Base-by-base conservation (phyloP, 92 coral and sea anemone species). In the Parazoanthus atlanticus region DNA sequence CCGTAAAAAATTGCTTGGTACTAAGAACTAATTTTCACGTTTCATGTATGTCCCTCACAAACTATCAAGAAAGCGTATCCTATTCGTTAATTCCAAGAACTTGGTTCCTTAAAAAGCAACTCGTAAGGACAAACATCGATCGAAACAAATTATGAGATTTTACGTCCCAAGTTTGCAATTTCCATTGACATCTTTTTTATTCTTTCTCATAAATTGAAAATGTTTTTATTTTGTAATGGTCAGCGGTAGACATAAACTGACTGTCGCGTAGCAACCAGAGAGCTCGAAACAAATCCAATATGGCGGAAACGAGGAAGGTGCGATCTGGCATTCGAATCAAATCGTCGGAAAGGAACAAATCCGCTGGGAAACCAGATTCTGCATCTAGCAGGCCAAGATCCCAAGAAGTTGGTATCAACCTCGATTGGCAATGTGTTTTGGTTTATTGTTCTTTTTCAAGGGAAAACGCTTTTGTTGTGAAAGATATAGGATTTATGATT, bases 281-380 rank as follows among this genome's bases (percentile, higher is more conserved):
- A 52, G 58, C 58, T 49, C 54, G 70, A 73, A 52, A 46, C 79
- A 65, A 61, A 75, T 82, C 77, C 91, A 93, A 95, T 52, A 95
- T 95, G 98, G 96, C 96, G 90, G 96, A 95, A 74, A 65, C 85
- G 77, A 95, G 88, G 88, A 95, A 95, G 91, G 92, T 90, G 85
- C 93, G 98, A 85, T 95, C 98, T 40, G 96, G 90, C 36, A 93
- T 93, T 89, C 93, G 98, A 88, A 91, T 93, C 76, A 95, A 95
- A 89, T 95, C 98, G 66, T 95, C 98, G 26, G 98, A 95, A 64
- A 87, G 96, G 46, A 89, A 82, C 28, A 93, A 76, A 66, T 91
- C 96, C 30, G 94, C 89, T 28, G 81, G 78, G 30, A 93, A 93
- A 86, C 78, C 93, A 17, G 98, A 90, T 71, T 89, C 91, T 3